These are phyloP conservation scores for Cyphomyrus discorhynchus DNA, from an alignment of 2,113 vertebrate genomes.

Conservation along the genomic window DNA sequence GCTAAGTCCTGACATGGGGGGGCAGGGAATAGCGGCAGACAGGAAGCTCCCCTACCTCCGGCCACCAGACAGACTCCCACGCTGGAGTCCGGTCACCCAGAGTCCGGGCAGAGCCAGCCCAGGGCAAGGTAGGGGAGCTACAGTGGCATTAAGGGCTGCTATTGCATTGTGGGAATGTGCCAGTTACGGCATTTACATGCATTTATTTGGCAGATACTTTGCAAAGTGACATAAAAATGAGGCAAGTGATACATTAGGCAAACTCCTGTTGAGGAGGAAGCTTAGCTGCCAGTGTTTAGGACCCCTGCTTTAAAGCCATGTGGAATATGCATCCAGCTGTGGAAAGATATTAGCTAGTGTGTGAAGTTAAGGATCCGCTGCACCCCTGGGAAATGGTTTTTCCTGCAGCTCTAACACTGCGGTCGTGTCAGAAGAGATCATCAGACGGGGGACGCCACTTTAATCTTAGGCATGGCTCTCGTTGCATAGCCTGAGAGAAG, in stretches of 20 bases:
- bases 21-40: slow-evolving; percentile 13
- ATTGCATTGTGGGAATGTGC: not conserved
- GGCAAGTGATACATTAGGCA: not conserved
- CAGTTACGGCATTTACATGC: not conserved
- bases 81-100: slow-evolving; percentile 50
- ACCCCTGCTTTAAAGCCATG: not conserved
- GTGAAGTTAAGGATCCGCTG: not conserved
- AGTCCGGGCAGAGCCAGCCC: slow-evolving; percentile 34
- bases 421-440: not conserved
- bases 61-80: slow-evolving; percentile 45
- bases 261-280: not conserved
- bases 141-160: not conserved
- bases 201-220: not conserved
- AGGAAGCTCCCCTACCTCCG: not conserved
- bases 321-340: not conserved
- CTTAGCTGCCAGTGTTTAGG: not conserved
- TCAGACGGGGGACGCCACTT: not conserved
- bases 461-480: not conserved
- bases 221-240: not conserved
- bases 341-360: not conserved
- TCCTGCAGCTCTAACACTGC: not conserved
- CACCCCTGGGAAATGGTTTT: not conserved
- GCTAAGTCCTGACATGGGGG: slow-evolving; percentile 33
- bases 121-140: slow-evolving; percentile 35
- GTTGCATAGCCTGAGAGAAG: not conserved